Base-by-base conservation (phyloP, 2,113 vertebrate species). In the Trochalopteron elliotii region DNA sequence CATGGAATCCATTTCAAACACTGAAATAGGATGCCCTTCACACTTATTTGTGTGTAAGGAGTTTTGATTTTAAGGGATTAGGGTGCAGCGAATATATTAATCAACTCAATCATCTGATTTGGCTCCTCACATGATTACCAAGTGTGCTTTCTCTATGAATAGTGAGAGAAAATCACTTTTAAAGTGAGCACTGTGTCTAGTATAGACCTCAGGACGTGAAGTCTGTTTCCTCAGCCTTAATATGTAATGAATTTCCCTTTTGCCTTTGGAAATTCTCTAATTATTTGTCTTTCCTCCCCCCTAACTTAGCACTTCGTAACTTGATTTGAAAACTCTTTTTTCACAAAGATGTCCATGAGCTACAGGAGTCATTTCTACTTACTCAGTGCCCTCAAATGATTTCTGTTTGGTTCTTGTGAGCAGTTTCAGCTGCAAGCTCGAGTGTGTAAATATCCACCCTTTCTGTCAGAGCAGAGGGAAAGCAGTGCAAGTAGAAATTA, bases 281-380 rank as follows among this genome's bases (percentile, higher is more conserved):
- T 50, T 37, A 28, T 35, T 60, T 70, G 4, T 39, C 6, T 33
- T 59, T 6, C 9, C 1, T 0, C 22, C 1, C 0, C 3, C 2
- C 13, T 0, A 22, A 55, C 24, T 80, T 60, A 82, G 7, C 42
- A 55, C 10, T 53, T 89, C 6, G 4, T 57, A 40, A 55, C 67
- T 65, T 44, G 77, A 37, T 50, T 20, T 50, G 10, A 60, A 78
- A 74, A 75, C 3, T 30, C 22, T 7, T 40, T 85, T 86, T 79
- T 21, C 15, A 65, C 35, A 65, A 22, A 33, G 14, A 49, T 24
- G 5, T 7, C 75, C 27, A 37, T 18, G 16, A 59, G 40, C 69
- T 27, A 27, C 35, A 57, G 7, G 45, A 67, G 3, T 47, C 39
- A 67, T 55, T 77, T 57, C 35, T 42, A 14, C 30, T 15, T 24